Percentiles rank a stretch among this genome's conserved stretches.
Conservation (phyloP, 2,113 vertebrate genomes). For the Notothenia rossii region DNA sequence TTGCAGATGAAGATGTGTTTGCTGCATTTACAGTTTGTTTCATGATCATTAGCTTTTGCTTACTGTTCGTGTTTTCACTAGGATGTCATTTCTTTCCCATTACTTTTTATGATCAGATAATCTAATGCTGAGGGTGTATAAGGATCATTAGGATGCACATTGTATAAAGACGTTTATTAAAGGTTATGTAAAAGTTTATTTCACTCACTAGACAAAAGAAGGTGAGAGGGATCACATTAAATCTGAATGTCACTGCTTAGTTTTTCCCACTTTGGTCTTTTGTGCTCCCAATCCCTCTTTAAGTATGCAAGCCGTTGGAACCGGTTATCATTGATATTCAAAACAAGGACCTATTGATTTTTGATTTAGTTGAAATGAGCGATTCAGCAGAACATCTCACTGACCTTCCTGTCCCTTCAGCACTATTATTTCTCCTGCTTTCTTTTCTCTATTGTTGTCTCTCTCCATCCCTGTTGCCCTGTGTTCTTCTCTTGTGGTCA, state of each 20-base stretch:
- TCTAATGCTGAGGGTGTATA: neutral
- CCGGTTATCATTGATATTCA: conserved; percentile 74
- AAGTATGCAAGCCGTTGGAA: conserved; percentile 47
- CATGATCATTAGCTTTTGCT: neutral
- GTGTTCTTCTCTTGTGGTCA: conserved; percentile 21
- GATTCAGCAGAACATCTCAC: conserved; percentile 72
- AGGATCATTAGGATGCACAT: neutral
- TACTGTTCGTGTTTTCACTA: neutral
- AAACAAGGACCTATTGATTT: conserved; percentile 77
- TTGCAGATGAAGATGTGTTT: neutral
- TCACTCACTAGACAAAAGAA: neutral
- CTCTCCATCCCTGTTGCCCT: neutral
- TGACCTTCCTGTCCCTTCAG: conserved; percentile 59
- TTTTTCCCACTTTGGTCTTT: conserved; percentile 46
- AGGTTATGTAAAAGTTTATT: neutral
- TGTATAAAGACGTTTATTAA: conserved; percentile 1
- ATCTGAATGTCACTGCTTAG: conserved; percentile 46
- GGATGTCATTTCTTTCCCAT: neutral
- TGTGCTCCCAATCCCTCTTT: conserved; percentile 25
- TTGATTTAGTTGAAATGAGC: conserved; percentile 66
- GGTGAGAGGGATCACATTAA: conserved; percentile 12
- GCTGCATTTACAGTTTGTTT: conserved; percentile 1
- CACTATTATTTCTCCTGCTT: conserved; percentile 27
- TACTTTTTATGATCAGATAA: neutral
- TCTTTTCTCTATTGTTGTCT: neutral